Conservation (phyloP, 2,888 invertebrate species). For the Oxytorus armatus region DNA sequence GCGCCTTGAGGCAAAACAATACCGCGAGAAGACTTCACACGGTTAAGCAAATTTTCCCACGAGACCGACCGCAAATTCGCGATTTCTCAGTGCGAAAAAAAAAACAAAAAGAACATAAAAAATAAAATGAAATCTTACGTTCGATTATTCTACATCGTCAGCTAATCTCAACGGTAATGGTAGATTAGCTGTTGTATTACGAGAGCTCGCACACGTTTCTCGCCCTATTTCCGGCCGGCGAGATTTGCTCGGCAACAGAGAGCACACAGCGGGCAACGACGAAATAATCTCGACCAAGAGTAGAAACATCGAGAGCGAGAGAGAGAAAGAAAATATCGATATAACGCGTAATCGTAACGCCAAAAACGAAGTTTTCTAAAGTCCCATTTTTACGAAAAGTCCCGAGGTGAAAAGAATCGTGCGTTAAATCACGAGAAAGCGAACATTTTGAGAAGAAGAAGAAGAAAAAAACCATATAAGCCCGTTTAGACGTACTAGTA, state of each 20-base stretch:
- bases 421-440: background rate
- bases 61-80: too few relatives aligned
- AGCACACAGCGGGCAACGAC: background rate
- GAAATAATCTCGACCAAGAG: conserved; percentile 19
- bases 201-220: conserved; percentile 54
- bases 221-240: conserved; percentile 75
- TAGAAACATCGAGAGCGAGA: conserved; percentile 19
- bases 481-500: background rate
- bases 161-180: conserved; percentile 9
- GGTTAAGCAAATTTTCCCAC: too few relatives aligned
- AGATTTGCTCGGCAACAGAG: conserved; percentile 75
- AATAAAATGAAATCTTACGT: too few relatives aligned
- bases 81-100: too few relatives aligned
- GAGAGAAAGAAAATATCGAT: conserved; percentile 1
- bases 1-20: too few relatives aligned
- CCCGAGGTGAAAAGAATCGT: background rate
- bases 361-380: background rate
- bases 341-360: background rate
- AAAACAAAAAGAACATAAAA: too few relatives aligned
- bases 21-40: too few relatives aligned
- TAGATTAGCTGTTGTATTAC: conserved; percentile 42
- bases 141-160: too few relatives aligned
- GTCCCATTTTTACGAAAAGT: background rate
- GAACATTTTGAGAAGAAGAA: background rate
- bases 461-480: background rate